Base-by-base conservation (phyloP, 2,888 invertebrate genomes). In the Ctenicera cuprea region DNA sequence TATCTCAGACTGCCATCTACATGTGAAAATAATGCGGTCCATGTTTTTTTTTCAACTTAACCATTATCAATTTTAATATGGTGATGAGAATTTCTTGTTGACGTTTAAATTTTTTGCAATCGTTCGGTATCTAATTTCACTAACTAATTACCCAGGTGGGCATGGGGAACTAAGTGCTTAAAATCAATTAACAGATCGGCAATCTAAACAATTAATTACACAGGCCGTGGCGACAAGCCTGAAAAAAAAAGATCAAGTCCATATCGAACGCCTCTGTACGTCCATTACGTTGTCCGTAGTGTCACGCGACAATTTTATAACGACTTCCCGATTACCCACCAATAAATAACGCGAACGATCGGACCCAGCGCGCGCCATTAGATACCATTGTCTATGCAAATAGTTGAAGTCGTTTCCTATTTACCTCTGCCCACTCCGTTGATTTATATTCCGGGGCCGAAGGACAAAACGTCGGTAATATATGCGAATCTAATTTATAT, bases 391-490 rank as follows among this genome's bases (percentile, higher is more conserved):
- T 67, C 62, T 71, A 77, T 75, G 77, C 76, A 76, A 75, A 76
- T 79, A 74, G 33, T 71, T 54, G 73, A 45, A 74, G 76, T 76
- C 75, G 78, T 75, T 79, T 71, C 77, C 77, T 76, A 77, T 77
- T 80, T 77, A 76, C 76, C 76, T 76, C 79, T 75, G 59, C 78
- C 78, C 78, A 77, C 76, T 59, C 70, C 43, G 20, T 41, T 78
- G 75, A 78, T 79, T 79, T 79, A 77, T 78, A 74, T 68, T 66
- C 73, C 61, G 69, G 74, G 61, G 70, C 48, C 48, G 77, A 77
- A 79, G 79, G 77, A 76, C 77, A 76, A 71, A 78, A 75, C 78
- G 73, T 73, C 74, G 1, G 61, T 61, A 63, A 63, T 63, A 37
- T 38, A 65, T 65, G 65, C 50, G 52, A 33, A 18, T 50, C 50